Base-by-base conservation (phyloP, 92 coral and sea anemone species). In the Actinostola sp. region DNA sequence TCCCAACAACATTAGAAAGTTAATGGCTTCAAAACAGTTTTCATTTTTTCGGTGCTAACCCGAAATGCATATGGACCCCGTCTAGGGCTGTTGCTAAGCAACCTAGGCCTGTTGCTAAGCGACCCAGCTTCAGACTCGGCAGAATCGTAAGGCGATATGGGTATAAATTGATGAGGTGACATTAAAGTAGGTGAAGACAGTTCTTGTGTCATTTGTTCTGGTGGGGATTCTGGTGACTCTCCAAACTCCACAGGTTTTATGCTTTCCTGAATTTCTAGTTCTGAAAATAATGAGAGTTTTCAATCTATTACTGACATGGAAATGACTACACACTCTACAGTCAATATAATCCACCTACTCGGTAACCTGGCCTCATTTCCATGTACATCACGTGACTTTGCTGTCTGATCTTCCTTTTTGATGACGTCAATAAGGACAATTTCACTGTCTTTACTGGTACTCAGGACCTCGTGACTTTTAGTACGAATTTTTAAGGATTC, bases 11-110 rank as follows among this genome's bases (percentile, higher is more conserved):
- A n/a, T n/a, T n/a, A n/a, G n/a, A n/a, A n/a, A n/a, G n/a, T n/a
- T n/a, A n/a, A n/a, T n/a, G n/a, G n/a, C n/a, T n/a, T n/a, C n/a
- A n/a, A n/a, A n/a, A n/a, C n/a, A n/a, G n/a, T n/a, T n/a, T n/a
- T n/a, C n/a, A n/a, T n/a, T n/a, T n/a, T n/a, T 4, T 11, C 21
- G 51, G 4, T 14, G 46, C 92, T 61, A 68, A 94, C 98, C 79
- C 89, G 78, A 43, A 94, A 87, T 27, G 91, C 90, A 63, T 68
- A 66, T 13, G 88, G 95, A 28, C 93, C 93, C 26, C 77, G 79
- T 59, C 82, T 72, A 2, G 98, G 98, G 64, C 98, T 94, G 42
- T 80, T 70, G 70, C 98, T 94, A 34, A 94, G 82, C 53, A 92
- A 82, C 57, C 98, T 81, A 41, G 84, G 92, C 55, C 98, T 89